phyloP scores from a whole-genome alignment of 2,888 invertebrate species.

The Drosophila anceps region DNA sequence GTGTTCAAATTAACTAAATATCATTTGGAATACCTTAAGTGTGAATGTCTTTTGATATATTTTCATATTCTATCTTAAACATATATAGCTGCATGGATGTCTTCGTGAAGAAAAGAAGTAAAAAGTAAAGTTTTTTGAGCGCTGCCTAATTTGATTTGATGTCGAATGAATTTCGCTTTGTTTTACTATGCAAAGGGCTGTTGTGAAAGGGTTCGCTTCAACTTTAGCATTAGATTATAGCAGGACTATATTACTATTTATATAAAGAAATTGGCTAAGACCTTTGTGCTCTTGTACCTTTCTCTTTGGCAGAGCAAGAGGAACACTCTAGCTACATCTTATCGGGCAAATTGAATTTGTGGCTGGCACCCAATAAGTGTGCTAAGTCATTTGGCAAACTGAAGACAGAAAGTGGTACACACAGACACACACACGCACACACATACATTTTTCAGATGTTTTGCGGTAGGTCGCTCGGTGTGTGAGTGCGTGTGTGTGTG shows the following conservation, averaged over 20 bases:
- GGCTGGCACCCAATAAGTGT: slow-evolving; percentile 70
- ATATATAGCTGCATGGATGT: background rate
- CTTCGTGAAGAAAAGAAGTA: background rate
- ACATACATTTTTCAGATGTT: slow-evolving; percentile 46
- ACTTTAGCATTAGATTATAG: background rate
- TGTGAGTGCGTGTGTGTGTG: slow-evolving; percentile 22
- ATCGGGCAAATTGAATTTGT: slow-evolving; percentile 74
- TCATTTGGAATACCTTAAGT: background rate
- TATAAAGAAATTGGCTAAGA: background rate
- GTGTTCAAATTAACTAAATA: background rate
- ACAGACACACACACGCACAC: slow-evolving; percentile 9
- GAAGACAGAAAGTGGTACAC: slow-evolving; percentile 36
- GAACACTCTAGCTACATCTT: slow-evolving; percentile 35
- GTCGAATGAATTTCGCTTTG: background rate
- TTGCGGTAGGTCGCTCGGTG: slow-evolving; percentile 13
- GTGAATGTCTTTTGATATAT: background rate
- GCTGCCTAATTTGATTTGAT: background rate
- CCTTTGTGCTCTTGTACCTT: slow-evolving; percentile 19
- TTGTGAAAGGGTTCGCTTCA: background rate
- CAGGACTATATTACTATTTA: slow-evolving; percentile 6
- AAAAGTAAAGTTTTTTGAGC: background rate
- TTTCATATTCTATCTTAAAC: background rate
- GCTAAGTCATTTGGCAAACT: slow-evolving; percentile 76
- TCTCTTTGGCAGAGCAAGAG: slow-evolving; percentile 17
- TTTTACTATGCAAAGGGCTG: background rate